phyloP scores from a whole-genome alignment of 2,888 invertebrate genomes.

The Erebia aethiops region DNA sequence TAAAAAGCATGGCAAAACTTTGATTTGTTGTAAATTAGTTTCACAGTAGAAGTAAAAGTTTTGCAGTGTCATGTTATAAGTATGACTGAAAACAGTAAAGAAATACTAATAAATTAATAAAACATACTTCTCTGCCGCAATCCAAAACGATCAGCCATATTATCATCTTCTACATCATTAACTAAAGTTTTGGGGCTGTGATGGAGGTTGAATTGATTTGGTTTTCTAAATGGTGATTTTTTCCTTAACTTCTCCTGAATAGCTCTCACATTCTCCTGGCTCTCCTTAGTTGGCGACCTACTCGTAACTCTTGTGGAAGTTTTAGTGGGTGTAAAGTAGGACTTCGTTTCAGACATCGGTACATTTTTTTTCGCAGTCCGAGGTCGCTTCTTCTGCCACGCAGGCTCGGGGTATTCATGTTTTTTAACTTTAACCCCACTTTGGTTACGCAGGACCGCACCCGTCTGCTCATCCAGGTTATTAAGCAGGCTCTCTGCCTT shows the following conservation, averaged over 20 bases:
- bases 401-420: slow-evolving; percentile 50
- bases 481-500: slow-evolving; percentile 89
- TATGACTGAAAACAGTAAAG: background rate
- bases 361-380: slow-evolving; percentile 51
- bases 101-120: background rate
- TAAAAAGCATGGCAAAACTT: too few relatives aligned
- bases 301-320: slow-evolving; percentile 45
- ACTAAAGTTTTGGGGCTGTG: slow-evolving; percentile 60
- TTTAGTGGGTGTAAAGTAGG: slow-evolving; percentile 49
- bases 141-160: slow-evolving; percentile 48
- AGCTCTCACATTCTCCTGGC: slow-evolving; percentile 41
- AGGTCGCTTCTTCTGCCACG: slow-evolving; percentile 53
- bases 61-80: background rate
- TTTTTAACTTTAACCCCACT: slow-evolving; percentile 54
- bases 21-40: too few relatives aligned
- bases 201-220: slow-evolving; percentile 52
- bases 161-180: slow-evolving; percentile 52
- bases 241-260: slow-evolving; percentile 35
- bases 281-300: slow-evolving; percentile 47
- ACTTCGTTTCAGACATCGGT: slow-evolving; percentile 51
- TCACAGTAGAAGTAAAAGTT: too few relatives aligned
- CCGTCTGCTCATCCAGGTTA: slow-evolving; percentile 89
- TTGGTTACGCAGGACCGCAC: slow-evolving; percentile 82
- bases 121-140: slow-evolving; percentile 63
- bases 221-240: slow-evolving; percentile 48